These are phyloP conservation scores for Tympanuchus pallidicinctus DNA, from an alignment of 2,113 vertebrate genomes.

Conservation along the genomic window DNA sequence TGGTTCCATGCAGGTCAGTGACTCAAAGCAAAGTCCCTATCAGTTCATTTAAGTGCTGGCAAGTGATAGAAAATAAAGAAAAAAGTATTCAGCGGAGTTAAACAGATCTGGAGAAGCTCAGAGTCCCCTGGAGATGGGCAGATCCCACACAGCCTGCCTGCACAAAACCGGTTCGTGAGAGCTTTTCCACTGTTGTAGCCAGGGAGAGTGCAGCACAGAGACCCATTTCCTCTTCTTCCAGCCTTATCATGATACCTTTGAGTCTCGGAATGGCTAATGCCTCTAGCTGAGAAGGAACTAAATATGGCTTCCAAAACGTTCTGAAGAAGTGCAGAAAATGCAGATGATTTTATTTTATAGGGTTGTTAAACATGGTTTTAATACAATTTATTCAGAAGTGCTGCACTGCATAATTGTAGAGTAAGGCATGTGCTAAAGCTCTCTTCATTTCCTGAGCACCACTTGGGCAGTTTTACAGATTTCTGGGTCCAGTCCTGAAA, in stretches of 20 bases:
- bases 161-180: fast-evolving
- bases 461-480: background rate
- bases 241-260: background rate
- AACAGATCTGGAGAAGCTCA: background rate
- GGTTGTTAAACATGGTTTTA: background rate
- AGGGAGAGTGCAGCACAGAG: fast-evolving
- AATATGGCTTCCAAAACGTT: background rate
- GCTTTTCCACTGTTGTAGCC: too few species aligned
- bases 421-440: background rate
- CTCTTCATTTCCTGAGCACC: background rate
- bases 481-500: background rate
- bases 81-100: background rate
- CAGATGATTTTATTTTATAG: background rate
- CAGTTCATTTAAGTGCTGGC: background rate
- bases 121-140: background rate
- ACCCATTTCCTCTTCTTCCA: background rate
- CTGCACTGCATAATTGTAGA: background rate
- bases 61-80: background rate
- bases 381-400: background rate
- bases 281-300: background rate
- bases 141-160: background rate
- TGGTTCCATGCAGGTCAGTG: background rate
- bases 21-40: background rate
- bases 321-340: background rate
- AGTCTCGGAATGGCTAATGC: background rate